Conservation (phyloP, 2,888 invertebrate genomes). For the Hirtodrosophila histrioides region DNA sequence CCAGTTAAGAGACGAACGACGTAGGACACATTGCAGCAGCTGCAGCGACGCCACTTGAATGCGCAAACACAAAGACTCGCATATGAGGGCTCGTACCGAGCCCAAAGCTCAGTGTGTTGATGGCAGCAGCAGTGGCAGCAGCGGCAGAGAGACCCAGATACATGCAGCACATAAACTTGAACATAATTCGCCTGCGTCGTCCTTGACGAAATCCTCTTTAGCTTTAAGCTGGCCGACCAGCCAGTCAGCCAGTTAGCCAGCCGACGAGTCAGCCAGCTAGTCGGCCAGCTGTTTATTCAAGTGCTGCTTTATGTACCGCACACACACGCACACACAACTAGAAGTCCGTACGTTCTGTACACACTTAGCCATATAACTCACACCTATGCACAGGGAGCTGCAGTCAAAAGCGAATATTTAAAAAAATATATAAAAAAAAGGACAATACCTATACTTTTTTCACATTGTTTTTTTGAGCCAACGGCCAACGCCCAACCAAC, state of each 20-base stretch:
- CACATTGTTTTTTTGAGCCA: conserved; percentile 18
- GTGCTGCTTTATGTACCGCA: conserved; percentile 31
- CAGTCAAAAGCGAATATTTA: conserved; percentile 49
- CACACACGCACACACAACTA: conserved; percentile 10
- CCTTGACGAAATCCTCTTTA: conserved; percentile 63
- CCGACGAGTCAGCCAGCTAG: conserved; percentile 23
- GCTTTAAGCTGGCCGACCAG: conserved; percentile 40
- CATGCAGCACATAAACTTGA: conserved; percentile 43
- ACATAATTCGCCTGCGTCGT: conserved; percentile 61
- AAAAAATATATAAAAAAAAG: conserved; percentile 9
- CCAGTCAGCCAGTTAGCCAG: conserved; percentile 9
- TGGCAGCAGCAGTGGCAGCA: conserved; percentile 5
- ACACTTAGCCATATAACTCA: conserved; percentile 27
- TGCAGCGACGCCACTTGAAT: conserved; percentile 69
- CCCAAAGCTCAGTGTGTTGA: conserved; percentile 32
- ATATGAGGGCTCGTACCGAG: conserved; percentile 52
- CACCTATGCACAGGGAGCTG: conserved; percentile 17
- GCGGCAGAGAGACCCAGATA: conserved; percentile 14
- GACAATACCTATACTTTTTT: conserved; percentile 22
- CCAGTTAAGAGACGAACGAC: conserved; percentile 21
- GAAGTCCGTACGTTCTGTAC: neutral
- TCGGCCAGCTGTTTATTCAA: conserved; percentile 45
- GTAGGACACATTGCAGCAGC: conserved; percentile 13
- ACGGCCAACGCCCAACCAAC: neutral
- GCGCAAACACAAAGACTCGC: conserved; percentile 75